phyloP scores from a whole-genome alignment of 2,888 invertebrate genomes.

The Melolontha melolontha region DNA sequence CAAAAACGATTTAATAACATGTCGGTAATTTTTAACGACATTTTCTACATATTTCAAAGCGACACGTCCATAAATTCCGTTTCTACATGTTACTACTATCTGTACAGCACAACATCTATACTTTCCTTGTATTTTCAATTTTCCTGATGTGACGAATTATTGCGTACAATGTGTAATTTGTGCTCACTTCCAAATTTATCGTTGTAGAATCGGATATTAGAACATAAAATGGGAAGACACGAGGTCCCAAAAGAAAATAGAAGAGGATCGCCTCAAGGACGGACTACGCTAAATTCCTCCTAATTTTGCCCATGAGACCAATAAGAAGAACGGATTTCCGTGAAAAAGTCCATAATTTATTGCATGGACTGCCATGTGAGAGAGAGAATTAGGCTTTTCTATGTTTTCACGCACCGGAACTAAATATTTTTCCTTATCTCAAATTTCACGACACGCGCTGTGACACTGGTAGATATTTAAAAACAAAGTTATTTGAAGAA shows the following conservation, averaged over 20 bases:
- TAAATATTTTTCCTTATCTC: conserved; percentile 11
- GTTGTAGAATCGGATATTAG: conserved; percentile 29
- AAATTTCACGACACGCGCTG: too few relatives aligned
- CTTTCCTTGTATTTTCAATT: conserved; percentile 17
- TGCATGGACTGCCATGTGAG: conserved; percentile 4
- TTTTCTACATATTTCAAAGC: too few relatives aligned
- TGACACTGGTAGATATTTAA: too few relatives aligned
- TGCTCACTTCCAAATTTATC: conserved; percentile 20
- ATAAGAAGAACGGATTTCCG: conserved; percentile 35
- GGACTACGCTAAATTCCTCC: conserved; percentile 35
- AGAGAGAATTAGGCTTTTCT: conserved; percentile 23
- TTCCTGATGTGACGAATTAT: conserved; percentile 10
- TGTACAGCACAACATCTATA: background rate
- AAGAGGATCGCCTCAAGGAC: conserved; percentile 32
- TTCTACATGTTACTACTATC: too few relatives aligned
- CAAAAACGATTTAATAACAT: too few relatives aligned
- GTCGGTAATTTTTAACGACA: too few relatives aligned
- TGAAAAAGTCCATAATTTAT: conserved; percentile 23
- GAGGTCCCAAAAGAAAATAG: conserved; percentile 25
- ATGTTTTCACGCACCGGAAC: conserved; percentile 8
- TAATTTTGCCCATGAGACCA: conserved; percentile 31
- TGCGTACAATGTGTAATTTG: conserved; percentile 26
- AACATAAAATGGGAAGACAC: conserved; percentile 24
- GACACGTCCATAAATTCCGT: too few relatives aligned
- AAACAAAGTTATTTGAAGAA: too few relatives aligned